Evolutionary conservation across 2,797 vertebrate genomes (phyloP).

Genomic region (Anabas testudineus): DNA sequence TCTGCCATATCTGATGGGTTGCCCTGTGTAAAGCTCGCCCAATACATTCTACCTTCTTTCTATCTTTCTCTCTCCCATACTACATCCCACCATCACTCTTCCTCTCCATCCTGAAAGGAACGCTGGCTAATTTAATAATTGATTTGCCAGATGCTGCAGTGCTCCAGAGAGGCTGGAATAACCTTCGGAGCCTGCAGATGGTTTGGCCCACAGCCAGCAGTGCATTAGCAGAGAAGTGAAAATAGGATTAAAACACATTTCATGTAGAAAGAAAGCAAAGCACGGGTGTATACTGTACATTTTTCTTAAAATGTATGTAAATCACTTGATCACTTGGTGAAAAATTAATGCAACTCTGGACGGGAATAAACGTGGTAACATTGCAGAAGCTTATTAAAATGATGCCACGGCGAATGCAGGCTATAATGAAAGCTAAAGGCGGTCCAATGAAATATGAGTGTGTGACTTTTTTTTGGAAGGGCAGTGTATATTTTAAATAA

Average conservation of each 20-base stretch:
- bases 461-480: no score
- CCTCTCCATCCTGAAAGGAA: slow-evolving; percentile 77
- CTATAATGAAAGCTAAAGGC: no score
- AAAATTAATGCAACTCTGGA: no score
- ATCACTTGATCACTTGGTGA: slow-evolving; percentile 47
- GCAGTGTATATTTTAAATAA: no score
- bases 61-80: slow-evolving; percentile 42
- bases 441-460: no score
- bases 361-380: no score
- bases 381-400: no score
- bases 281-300: slow-evolving; percentile 38
- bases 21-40: slow-evolving; percentile 60
- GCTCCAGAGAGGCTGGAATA: slow-evolving; percentile 82
- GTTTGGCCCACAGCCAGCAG: slow-evolving; percentile 78
- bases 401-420: no score
- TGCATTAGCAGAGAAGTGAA: slow-evolving; percentile 82
- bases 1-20: slow-evolving; percentile 74
- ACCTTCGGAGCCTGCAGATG: slow-evolving; percentile 78
- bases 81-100: slow-evolving; percentile 74
- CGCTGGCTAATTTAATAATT: slow-evolving; percentile 86
- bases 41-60: slow-evolving; percentile 27
- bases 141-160: slow-evolving; percentile 86
- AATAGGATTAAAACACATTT: slow-evolving; percentile 83
- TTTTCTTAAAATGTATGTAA: slow-evolving; percentile 71
- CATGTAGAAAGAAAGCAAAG: slow-evolving; percentile 64